phyloP scores from a whole-genome alignment of 2,888 invertebrate genomes.

The Scelioninae gen. 1 region DNA sequence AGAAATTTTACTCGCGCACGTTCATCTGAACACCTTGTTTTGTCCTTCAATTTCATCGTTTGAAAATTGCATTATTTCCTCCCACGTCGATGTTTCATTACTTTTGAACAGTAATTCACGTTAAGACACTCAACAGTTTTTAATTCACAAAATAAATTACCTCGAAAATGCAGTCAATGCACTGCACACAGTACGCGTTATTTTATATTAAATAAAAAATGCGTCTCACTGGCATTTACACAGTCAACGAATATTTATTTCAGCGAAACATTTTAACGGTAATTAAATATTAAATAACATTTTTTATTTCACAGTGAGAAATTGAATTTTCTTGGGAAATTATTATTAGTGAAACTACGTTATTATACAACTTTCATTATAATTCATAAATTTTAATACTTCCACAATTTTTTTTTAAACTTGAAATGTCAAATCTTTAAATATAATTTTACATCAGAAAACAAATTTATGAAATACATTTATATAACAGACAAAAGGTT shows the following conservation, averaged over 20 bases:
- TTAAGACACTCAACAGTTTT: slow-evolving; percentile 3
- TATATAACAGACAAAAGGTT: no score
- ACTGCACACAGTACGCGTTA: neutral
- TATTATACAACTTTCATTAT: no score
- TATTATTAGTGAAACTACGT: no score
- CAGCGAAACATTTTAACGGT: slow-evolving; percentile 2
- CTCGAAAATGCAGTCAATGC: neutral
- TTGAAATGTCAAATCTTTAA: no score
- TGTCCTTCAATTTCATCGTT: slow-evolving; percentile 7
- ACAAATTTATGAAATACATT: no score
- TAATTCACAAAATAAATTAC: slow-evolving; percentile 11
- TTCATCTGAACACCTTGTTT: slow-evolving; percentile 6
- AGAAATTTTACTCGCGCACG: slow-evolving; percentile 7
- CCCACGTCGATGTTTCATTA: neutral
- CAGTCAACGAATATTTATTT: slow-evolving; percentile 1
- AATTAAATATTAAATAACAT: slow-evolving; percentile 7
- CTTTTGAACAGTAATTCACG: slow-evolving; percentile 1
- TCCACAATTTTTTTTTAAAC: no score
- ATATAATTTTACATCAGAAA: no score
- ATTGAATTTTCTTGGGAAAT: slow-evolving; percentile 3
- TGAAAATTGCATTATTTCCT: slow-evolving; percentile 14
- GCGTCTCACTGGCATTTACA: neutral
- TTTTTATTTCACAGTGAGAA: slow-evolving; percentile 9
- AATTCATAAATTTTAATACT: no score
- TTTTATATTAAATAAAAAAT: neutral